Percentiles rank a stretch among this genome's conserved stretches.
Evolutionary conservation across 1,140 invertebrate genomes (phyloP).

Genomic region (Trachymyrmex septentrionalis): DNA sequence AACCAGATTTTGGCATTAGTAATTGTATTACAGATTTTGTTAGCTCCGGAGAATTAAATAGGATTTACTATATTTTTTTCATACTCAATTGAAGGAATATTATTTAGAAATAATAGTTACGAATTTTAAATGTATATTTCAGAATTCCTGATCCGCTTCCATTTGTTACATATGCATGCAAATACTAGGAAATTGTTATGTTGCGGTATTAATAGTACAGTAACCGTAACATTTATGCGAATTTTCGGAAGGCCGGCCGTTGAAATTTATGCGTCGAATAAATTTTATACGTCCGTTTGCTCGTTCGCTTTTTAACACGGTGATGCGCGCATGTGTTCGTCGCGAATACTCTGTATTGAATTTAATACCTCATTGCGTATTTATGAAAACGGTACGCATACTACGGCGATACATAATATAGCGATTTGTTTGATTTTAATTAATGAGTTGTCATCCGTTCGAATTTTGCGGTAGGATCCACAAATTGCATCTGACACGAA

Average conservation of each 20-base stretch:
- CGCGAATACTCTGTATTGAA: not conserved
- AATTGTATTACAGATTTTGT: no score
- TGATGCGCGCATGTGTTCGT: not conserved
- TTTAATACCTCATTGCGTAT: conserved; percentile 27
- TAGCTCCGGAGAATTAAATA: not conserved
- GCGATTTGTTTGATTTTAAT: conserved; percentile 54
- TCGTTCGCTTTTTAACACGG: conserved; percentile 20
- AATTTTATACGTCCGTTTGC: not conserved
- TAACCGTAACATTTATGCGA: conserved; percentile 29
- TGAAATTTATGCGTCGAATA: conserved; percentile 32
- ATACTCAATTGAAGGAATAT: not conserved
- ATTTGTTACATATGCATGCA: conserved; percentile 7
- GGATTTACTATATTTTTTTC: not conserved
- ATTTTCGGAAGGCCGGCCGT: not conserved
- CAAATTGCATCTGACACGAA: conserved; percentile 43
- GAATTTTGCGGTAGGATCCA: conserved; percentile 8
- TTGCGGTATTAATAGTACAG: not conserved
- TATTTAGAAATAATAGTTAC: not conserved
- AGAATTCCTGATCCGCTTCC: not conserved
- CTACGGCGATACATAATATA: not conserved
- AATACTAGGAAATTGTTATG: conserved; percentile 35
- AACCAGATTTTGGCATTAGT: no score
- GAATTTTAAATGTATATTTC: not conserved
- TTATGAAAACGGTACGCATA: conserved; percentile 16
- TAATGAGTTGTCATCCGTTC: conserved; percentile 41